Percentiles rank a stretch among this genome's conserved stretches.
Conservation (phyloP, 2,113 vertebrate species). For the Girardinichthys multiradiatus region DNA sequence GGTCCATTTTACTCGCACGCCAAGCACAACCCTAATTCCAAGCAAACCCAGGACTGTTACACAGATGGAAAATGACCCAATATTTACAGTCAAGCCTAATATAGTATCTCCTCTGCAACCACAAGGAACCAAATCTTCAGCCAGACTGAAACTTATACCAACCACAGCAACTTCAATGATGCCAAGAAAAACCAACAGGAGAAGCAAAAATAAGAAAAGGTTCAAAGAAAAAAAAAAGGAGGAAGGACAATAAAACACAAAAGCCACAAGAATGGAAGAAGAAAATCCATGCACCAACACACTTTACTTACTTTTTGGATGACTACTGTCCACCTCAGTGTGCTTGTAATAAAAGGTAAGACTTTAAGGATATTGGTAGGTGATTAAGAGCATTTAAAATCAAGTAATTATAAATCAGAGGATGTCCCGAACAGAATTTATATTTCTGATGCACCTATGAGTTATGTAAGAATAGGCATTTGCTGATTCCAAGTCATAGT, state of each 20-base stretch:
- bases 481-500: not conserved
- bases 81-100: constrained; percentile 12
- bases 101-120: constrained; percentile 21
- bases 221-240: constrained; percentile 44
- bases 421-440: too few relatives aligned
- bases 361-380: not conserved
- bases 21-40: constrained; percentile 3
- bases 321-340: constrained; percentile 72
- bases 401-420: not conserved
- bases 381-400: not conserved
- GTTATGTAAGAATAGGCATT: not conserved
- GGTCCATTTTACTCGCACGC: not conserved
- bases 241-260: constrained; percentile 44
- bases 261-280: constrained; percentile 24
- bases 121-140: constrained; percentile 18
- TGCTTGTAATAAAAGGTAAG: constrained; percentile 73
- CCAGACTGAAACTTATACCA: not conserved
- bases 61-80: constrained; percentile 25
- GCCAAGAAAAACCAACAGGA: constrained; percentile 33
- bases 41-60: not conserved
- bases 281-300: not conserved
- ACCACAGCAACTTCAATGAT: constrained; percentile 17
- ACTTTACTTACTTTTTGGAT: constrained; percentile 72
- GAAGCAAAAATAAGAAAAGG: constrained; percentile 25
- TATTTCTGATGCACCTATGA: too few relatives aligned